A percentile compares a stretch with the other conserved stretches of the same genome.
Conservation (phyloP, 2,888 invertebrate species). For the Polydrusus pterygomalis region DNA sequence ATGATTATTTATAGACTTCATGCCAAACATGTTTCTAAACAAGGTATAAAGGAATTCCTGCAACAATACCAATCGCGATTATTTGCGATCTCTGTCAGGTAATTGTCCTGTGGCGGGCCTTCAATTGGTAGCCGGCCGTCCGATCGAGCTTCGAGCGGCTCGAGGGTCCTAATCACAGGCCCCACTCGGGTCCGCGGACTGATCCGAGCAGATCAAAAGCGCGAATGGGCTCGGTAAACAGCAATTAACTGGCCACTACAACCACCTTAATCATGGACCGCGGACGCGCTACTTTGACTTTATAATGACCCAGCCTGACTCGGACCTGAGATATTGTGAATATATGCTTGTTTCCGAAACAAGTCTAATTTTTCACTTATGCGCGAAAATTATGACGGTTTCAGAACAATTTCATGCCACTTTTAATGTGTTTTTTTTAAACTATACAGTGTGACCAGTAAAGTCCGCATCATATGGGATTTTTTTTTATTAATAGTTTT, state of each 20-base stretch:
- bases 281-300: slow-evolving; percentile 72
- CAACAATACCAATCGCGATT: slow-evolving; percentile 52
- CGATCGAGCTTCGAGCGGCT: slow-evolving; percentile 63
- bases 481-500: too few relatives aligned
- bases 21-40: slow-evolving; percentile 44
- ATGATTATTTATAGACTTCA: slow-evolving; percentile 7
- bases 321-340: slow-evolving; percentile 46
- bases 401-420: background rate
- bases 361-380: slow-evolving; percentile 34
- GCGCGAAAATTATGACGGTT: slow-evolving; percentile 15
- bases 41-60: slow-evolving; percentile 48
- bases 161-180: slow-evolving; percentile 47
- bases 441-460: too few relatives aligned
- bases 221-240: slow-evolving; percentile 72
- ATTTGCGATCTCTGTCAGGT: slow-evolving; percentile 54
- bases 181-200: slow-evolving; percentile 42
- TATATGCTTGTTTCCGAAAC: slow-evolving; percentile 36
- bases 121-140: slow-evolving; percentile 56
- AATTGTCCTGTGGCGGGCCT: slow-evolving; percentile 46
- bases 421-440: background rate
- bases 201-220: slow-evolving; percentile 69
- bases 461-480: too few relatives aligned
- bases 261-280: slow-evolving; percentile 72
- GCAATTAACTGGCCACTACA: slow-evolving; percentile 72
- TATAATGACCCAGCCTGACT: slow-evolving; percentile 70